A percentile compares a stretch with the other conserved stretches of the same genome.
Evolutionary conservation across 2,888 invertebrate species (phyloP).

Genomic region (Drosophila differens): DNA sequence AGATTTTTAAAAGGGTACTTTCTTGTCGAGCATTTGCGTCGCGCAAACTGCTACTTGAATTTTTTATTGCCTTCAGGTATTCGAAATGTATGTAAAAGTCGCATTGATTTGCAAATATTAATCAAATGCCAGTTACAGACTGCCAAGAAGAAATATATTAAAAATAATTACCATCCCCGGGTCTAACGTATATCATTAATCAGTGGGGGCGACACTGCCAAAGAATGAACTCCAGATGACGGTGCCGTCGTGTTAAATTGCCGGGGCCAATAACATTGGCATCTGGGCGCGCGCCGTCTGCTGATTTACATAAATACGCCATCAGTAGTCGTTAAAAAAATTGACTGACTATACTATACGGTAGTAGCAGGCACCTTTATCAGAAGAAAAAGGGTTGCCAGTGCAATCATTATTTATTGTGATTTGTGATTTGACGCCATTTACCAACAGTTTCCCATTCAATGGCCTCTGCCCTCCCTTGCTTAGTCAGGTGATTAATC

Average conservation of each 20-base stretch:
- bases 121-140: conserved; percentile 73
- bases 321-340: conserved; percentile 65
- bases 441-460: conserved; percentile 42
- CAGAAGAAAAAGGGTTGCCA: conserved; percentile 51
- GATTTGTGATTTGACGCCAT: conserved; percentile 79
- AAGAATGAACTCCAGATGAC: conserved; percentile 45
- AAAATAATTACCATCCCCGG: conserved; percentile 69
- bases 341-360: conserved; percentile 11
- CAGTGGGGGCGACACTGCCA: conserved; percentile 33
- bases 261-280: conserved; percentile 48
- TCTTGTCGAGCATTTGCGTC: background rate
- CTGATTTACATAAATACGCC: conserved; percentile 75
- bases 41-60: background rate
- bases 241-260: background rate
- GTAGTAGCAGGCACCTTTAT: conserved; percentile 13
- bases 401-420: conserved; percentile 74
- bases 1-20: conserved; percentile 9
- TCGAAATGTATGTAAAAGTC: conserved; percentile 22
- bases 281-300: conserved; percentile 37
- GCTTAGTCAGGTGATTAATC: conserved; percentile 66
- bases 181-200: conserved; percentile 65
- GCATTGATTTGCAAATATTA: conserved; percentile 57
- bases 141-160: conserved; percentile 55
- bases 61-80: conserved; percentile 14
- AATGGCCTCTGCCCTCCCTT: background rate